phyloP scores from a whole-genome alignment of 2,113 vertebrate genomes.

The Capricornis sumatraensis region DNA sequence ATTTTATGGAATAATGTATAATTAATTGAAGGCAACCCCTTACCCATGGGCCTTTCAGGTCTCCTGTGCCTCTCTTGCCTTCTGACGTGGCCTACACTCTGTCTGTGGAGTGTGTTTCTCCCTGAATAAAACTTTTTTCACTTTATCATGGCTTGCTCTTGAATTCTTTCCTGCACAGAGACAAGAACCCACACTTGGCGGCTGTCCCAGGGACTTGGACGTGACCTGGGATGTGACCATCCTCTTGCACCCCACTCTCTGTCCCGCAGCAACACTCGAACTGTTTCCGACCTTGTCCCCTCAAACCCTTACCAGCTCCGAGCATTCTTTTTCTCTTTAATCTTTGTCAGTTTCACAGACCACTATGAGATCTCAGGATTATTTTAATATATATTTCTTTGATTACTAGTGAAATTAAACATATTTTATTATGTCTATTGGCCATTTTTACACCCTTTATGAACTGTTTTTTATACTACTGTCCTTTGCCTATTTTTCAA shows the following conservation, averaged over 20 bases:
- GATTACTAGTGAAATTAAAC: slow-evolving; percentile 13
- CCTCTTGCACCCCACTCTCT: background rate
- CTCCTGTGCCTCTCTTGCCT: background rate
- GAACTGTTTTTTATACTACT: background rate
- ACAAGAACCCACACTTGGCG: background rate
- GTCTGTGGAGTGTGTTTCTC: background rate
- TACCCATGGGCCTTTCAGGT: background rate
- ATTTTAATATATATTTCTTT: slow-evolving; percentile 33
- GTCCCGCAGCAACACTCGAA: background rate
- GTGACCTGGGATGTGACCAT: background rate
- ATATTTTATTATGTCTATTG: background rate
- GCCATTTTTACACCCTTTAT: slow-evolving; percentile 24
- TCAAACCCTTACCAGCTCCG: background rate
- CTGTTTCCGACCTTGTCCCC: background rate
- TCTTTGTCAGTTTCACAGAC: background rate
- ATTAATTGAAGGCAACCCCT: background rate
- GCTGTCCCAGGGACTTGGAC: background rate
- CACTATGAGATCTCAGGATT: slow-evolving; percentile 3
- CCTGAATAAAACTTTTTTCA: background rate
- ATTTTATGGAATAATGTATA: background rate
- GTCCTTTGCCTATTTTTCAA: background rate
- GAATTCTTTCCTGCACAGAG: background rate
- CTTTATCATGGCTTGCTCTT: background rate
- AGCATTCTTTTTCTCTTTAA: background rate
- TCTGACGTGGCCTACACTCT: background rate